Evolutionary conservation across 2,113 vertebrate species (phyloP), one percentile per base, ranked within the genome.

Genomic region (Megaleporinus macrocephalus): DNA sequence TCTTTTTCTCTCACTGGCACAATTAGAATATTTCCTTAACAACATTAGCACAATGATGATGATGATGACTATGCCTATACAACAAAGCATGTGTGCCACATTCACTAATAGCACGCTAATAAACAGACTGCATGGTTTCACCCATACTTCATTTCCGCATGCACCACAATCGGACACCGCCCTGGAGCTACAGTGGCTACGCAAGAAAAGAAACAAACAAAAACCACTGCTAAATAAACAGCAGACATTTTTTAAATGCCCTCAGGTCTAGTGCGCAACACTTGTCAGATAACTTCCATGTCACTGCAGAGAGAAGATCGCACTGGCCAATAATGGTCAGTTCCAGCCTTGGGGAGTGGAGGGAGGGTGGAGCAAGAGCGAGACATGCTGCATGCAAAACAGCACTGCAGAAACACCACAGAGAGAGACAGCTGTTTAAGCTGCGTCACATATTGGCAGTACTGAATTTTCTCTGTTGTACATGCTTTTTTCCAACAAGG

Each of bases 371-470:
- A 41, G 30, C 16, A 18, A 13, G 27, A 18, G 30, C 12, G 12
- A 14, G 22, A 59, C 73, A 61, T 14, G 33, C n/a, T 49, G 73
- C 29, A 74, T 55, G 71, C 20, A 30, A n/a, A 74, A 74, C 29
- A 74, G 29, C 41, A 59, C 29, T 36, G 72, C 51, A 59, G 51
- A 44, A 70, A 70, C 68, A 44, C 16, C 30, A 33, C 66, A 70
- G 20, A 70, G 18, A 44, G 36, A 24, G 10, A 44, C 41, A 70
- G 68, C 22, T 3, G n/a, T 24, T 47, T 24, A 5, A 70, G 53
- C 20, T 57, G 53, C 53, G 1, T 4, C 53, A 51, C 2, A 51
- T 16, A 14, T 16, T 16, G 7, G 13, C 14, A 51, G 16, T 18
- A 14, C 49, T 1, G 49, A 51, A 51, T 20, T 44, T 9, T 44